These are phyloP conservation scores for Merodon equestris DNA, from an alignment of 2,888 invertebrate genomes.

Conservation along the genomic window DNA sequence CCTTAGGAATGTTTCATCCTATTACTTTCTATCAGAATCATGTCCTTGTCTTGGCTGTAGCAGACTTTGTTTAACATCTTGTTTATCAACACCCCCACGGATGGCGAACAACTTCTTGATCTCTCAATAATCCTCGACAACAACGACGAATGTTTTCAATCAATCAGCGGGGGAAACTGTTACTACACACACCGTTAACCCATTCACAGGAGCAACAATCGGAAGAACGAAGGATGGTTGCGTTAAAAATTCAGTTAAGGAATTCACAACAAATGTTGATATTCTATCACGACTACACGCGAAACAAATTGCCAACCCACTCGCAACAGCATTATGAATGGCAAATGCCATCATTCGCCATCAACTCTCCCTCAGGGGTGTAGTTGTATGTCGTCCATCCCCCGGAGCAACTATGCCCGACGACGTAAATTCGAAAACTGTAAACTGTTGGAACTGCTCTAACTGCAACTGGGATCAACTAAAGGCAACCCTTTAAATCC, in stretches of 20 bases:
- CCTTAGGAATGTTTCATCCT: no score
- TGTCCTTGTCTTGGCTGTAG: no score
- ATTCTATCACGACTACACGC: conserved; percentile 39
- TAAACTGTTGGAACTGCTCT: conserved; percentile 26
- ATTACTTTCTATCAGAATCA: no score
- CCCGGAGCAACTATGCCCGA: background rate
- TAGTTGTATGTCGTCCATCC: conserved; percentile 1
- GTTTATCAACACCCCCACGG: no score
- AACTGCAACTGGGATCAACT: conserved; percentile 47
- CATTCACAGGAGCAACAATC: no score
- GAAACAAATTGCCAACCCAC: conserved; percentile 45
- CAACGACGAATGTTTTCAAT: no score
- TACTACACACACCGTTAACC: no score
- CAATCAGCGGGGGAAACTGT: no score
- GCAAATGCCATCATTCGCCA: conserved; percentile 11
- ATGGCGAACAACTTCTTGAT: no score
- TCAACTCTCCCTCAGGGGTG: conserved; percentile 21
- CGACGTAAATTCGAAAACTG: conserved; percentile 7
- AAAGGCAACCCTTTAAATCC: conserved; percentile 16
- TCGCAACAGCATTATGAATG: conserved; percentile 17
- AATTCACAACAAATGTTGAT: conserved; percentile 43
- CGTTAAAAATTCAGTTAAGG: conserved; percentile 15
- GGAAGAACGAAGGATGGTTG: background rate
- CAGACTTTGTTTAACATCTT: no score
- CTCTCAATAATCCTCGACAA: no score